These are phyloP conservation scores for Ridgeia piscesae DNA, from an alignment of 1,140 invertebrate genomes.

Conservation along the genomic window DNA sequence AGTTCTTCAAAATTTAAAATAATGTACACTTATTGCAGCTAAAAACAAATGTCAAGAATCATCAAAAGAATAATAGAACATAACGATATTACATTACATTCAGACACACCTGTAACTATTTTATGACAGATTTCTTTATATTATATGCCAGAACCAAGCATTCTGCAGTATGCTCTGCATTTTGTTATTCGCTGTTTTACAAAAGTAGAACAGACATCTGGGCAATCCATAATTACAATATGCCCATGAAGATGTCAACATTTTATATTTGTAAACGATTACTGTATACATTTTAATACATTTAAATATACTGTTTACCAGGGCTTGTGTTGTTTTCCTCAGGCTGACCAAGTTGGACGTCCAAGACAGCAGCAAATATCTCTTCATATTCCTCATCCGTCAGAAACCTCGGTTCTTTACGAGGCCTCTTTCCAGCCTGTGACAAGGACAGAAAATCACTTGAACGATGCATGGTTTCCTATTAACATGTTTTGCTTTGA, in stretches of 20 bases:
- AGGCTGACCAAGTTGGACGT: background rate
- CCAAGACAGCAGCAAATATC: conserved; percentile 37
- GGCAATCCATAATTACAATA: background rate
- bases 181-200: background rate
- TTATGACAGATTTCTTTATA: background rate
- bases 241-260: background rate
- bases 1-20: background rate
- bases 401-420: conserved; percentile 25
- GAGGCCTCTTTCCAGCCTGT: conserved; percentile 24
- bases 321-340: background rate
- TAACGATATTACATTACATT: background rate
- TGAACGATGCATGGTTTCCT: no score
- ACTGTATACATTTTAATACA: background rate
- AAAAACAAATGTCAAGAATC: background rate
- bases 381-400: conserved; percentile 42
- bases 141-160: background rate
- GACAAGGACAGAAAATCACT: background rate
- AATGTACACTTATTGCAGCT: background rate
- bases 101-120: background rate
- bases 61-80: background rate
- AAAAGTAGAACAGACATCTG: background rate
- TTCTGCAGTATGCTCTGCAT: background rate
- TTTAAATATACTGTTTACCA: background rate
- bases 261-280: background rate
- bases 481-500: background rate